Percentiles rank a stretch among this genome's conserved stretches.
phyloP scores from a whole-genome alignment of 2,113 vertebrate genomes.

The Nothoprocta perdicaria region DNA sequence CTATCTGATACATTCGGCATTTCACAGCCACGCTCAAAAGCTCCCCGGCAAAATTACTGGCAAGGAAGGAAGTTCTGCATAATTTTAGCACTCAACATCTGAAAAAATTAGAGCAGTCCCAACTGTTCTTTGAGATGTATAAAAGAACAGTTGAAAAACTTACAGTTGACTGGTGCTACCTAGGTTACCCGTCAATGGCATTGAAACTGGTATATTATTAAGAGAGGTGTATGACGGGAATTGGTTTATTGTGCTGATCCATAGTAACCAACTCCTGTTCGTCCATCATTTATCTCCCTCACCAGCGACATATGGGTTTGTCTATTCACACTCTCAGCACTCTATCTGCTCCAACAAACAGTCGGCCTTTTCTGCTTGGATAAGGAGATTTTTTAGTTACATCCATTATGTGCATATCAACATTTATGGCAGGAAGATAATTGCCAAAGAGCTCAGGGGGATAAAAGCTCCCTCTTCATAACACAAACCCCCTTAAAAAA shows the following conservation, averaged over 20 bases:
- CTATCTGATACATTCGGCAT: neutral
- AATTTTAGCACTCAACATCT: slow-evolving; percentile 41
- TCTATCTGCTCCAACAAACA: slow-evolving; percentile 85
- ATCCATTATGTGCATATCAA: slow-evolving; percentile 85
- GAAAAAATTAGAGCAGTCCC: slow-evolving; percentile 60
- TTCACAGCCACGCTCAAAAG: slow-evolving; percentile 7
- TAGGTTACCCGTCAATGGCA: slow-evolving; percentile 85
- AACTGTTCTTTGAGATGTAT: slow-evolving; percentile 59
- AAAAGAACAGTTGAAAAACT: slow-evolving; percentile 75
- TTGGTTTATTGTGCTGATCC: slow-evolving; percentile 85
- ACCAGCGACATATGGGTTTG: slow-evolving; percentile 82
- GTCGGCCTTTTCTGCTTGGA: slow-evolving; percentile 82
- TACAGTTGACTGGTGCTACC: slow-evolving; percentile 84
- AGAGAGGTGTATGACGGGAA: slow-evolving; percentile 85
- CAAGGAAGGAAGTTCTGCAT: slow-evolving; percentile 34
- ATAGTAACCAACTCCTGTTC: slow-evolving; percentile 81
- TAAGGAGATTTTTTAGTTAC: slow-evolving; percentile 84
- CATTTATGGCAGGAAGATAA: slow-evolving; percentile 86
- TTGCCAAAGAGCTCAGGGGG: slow-evolving; percentile 81
- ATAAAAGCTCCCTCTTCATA: slow-evolving; percentile 81
- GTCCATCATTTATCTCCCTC: slow-evolving; percentile 83
- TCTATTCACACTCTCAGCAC: slow-evolving; percentile 83
- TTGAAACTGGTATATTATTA: slow-evolving; percentile 82
- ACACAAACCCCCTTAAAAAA: slow-evolving; percentile 59
- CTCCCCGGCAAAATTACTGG: slow-evolving; percentile 42